phyloP scores from a whole-genome alignment of 2,797 vertebrate species.

The Catamblyrhynchus diadema region DNA sequence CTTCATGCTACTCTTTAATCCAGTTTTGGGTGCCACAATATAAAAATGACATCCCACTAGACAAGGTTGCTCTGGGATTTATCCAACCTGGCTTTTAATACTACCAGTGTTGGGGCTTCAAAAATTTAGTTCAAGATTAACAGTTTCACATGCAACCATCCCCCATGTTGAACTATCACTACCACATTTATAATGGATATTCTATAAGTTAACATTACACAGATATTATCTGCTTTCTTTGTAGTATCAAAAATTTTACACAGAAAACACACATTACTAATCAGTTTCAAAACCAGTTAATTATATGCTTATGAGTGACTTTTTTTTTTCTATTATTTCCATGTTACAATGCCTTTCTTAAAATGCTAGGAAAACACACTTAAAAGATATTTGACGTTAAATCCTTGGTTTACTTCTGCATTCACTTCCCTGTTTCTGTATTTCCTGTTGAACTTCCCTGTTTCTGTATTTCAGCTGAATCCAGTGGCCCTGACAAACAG shows the following conservation, averaged over 20 bases:
- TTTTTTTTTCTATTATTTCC: neutral
- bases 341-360: neutral
- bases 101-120: neutral
- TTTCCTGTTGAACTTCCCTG: neutral
- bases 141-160: neutral
- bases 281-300: neutral
- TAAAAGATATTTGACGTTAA: neutral
- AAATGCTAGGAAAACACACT: neutral
- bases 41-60: neutral
- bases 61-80: neutral
- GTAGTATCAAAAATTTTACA: neutral
- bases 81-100: neutral
- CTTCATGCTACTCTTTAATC: neutral
- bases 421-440: neutral
- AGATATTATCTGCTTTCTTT: neutral
- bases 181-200: neutral
- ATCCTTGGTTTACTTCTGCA: neutral
- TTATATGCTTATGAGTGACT: neutral
- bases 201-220: neutral
- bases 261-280: neutral
- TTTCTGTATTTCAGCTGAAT: neutral
- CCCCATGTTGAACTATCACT: accelerated
- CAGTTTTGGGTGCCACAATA: neutral
- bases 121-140: neutral
- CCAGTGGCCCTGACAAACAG: neutral